phyloP scores from a whole-genome alignment of 2,888 invertebrate genomes.

The Aplocera efformata region DNA sequence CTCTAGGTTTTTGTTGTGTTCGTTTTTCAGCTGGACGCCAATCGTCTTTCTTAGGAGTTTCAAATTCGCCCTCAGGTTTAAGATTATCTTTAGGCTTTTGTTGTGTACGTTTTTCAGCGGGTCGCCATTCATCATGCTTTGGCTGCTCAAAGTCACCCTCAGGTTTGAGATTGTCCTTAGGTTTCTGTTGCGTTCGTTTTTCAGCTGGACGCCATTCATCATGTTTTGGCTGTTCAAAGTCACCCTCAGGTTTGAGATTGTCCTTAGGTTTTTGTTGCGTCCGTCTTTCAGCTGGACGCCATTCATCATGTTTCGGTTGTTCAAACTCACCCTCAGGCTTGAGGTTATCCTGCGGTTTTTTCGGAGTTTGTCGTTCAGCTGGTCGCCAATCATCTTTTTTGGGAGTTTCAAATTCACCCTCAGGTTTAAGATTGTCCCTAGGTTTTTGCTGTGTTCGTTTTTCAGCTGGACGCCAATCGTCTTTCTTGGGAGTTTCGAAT shows the following conservation, averaged over 20 bases:
- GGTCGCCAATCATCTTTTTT: slow-evolving; percentile 54
- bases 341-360: slow-evolving; percentile 81
- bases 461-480: slow-evolving; percentile 46
- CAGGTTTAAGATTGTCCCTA: slow-evolving; percentile 59
- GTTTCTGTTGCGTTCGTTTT: slow-evolving; percentile 52
- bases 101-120: slow-evolving; percentile 25
- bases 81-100: slow-evolving; percentile 74
- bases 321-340: slow-evolving; percentile 79
- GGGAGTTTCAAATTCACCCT: slow-evolving; percentile 59
- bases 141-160: slow-evolving; percentile 72
- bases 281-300: slow-evolving; percentile 60
- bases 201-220: slow-evolving; percentile 61
- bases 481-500: slow-evolving; percentile 51
- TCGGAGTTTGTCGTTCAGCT: slow-evolving; percentile 73
- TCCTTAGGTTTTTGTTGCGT: slow-evolving; percentile 52
- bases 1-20: slow-evolving; percentile 52
- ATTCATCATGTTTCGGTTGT: slow-evolving; percentile 45
- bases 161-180: slow-evolving; percentile 51
- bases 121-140: slow-evolving; percentile 42
- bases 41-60: slow-evolving; percentile 56
- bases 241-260: slow-evolving; percentile 80
- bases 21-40: slow-evolving; percentile 57
- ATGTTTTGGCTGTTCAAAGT: slow-evolving; percentile 48
- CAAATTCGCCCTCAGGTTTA: slow-evolving; percentile 77
- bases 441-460: slow-evolving; percentile 55